These are phyloP conservation scores for Sarcophaga variegata DNA, from an alignment of 2,888 invertebrate species.

Conservation along the genomic window DNA sequence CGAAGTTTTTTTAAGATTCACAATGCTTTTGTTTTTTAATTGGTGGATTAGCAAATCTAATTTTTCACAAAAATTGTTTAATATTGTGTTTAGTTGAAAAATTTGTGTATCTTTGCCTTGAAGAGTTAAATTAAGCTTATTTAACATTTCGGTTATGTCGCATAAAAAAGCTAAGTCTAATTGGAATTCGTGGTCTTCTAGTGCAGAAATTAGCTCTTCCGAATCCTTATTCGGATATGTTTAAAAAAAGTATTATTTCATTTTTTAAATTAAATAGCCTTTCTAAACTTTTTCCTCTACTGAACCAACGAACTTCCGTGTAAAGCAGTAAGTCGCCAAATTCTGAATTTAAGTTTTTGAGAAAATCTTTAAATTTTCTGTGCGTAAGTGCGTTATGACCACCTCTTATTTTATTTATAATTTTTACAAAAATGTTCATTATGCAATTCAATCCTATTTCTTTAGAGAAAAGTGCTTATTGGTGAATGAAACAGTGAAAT, in stretches of 20 bases:
- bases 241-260: slow-evolving; percentile 11
- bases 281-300: slow-evolving; percentile 34
- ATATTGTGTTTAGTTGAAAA: slow-evolving; percentile 5
- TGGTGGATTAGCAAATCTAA: slow-evolving; percentile 26
- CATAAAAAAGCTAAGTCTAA: slow-evolving; percentile 27
- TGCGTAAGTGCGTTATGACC: slow-evolving; percentile 31
- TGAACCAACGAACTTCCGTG: slow-evolving; percentile 32
- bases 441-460: slow-evolving; percentile 15
- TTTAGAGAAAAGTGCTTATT: slow-evolving; percentile 25
- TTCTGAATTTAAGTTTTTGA: slow-evolving; percentile 23
- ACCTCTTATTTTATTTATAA: slow-evolving; percentile 26
- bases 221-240: neutral
- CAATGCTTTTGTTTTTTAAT: slow-evolving; percentile 39
- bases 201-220: slow-evolving; percentile 19
- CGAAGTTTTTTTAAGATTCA: slow-evolving; percentile 29
- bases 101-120: slow-evolving; percentile 5
- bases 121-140: neutral
- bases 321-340: slow-evolving; percentile 25
- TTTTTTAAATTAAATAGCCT: slow-evolving; percentile 31
- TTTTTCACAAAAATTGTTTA: slow-evolving; percentile 19
- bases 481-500: slow-evolving; percentile 8
- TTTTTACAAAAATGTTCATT: slow-evolving; percentile 38
- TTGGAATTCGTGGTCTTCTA: slow-evolving; percentile 13
- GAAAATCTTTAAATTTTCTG: slow-evolving; percentile 39
- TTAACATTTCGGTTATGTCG: slow-evolving; percentile 4